phyloP scores from a whole-genome alignment of 2,888 invertebrate species.

The Caenorhabditis macrosperma region DNA sequence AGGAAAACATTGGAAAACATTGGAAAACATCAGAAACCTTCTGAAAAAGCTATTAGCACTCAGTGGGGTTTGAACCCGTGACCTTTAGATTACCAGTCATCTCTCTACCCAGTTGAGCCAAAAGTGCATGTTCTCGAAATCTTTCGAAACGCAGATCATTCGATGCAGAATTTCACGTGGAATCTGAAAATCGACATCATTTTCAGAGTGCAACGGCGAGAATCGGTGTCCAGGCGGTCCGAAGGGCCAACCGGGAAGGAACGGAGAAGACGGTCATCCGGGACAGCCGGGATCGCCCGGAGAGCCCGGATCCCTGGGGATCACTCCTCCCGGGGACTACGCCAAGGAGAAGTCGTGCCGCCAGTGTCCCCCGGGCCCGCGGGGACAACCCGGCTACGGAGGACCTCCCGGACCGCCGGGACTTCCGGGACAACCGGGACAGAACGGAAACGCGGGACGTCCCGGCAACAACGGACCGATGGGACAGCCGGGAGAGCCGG shows the following conservation, averaged over 20 bases:
- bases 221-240: slow-evolving; percentile 60
- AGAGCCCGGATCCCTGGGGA: slow-evolving; percentile 56
- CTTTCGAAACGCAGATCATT: neutral
- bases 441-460: slow-evolving; percentile 49
- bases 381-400: slow-evolving; percentile 57
- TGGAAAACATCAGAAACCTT: too few relatives aligned
- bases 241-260: slow-evolving; percentile 54
- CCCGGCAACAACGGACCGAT: slow-evolving; percentile 57
- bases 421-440: slow-evolving; percentile 57
- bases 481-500: slow-evolving; percentile 63
- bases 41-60: too few relatives aligned
- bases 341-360: slow-evolving; percentile 42
- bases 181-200: neutral
- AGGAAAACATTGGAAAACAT: too few relatives aligned
- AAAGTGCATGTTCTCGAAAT: neutral
- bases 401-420: slow-evolving; percentile 61
- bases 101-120: too few relatives aligned
- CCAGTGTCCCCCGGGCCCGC: slow-evolving; percentile 56
- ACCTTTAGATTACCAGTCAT: too few relatives aligned
- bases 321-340: slow-evolving; percentile 38
- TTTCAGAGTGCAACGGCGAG: slow-evolving; percentile 54
- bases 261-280: slow-evolving; percentile 56
- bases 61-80: too few relatives aligned
- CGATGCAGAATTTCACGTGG: neutral
- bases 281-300: slow-evolving; percentile 61